These are phyloP conservation scores for Syngnathus rostellatus DNA, from an alignment of 2,797 vertebrate genomes.

Conservation along the genomic window DNA sequence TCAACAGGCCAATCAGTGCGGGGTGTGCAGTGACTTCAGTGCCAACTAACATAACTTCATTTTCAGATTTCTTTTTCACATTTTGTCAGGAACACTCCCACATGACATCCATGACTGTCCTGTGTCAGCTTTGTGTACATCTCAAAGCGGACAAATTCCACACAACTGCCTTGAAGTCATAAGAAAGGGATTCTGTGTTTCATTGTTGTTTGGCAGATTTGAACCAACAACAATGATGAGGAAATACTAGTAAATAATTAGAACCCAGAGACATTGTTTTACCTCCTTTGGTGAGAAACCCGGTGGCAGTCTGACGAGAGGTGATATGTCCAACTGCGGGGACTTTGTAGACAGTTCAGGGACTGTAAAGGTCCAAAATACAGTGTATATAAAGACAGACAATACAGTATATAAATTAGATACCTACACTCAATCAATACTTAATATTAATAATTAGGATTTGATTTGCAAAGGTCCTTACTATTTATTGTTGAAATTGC, in stretches of 20 bases:
- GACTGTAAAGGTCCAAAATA: constrained; percentile 67
- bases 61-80: no score
- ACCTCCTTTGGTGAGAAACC: constrained; percentile 42
- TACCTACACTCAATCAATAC: not conserved
- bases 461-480: no score
- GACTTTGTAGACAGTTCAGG: constrained; percentile 53
- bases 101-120: constrained; percentile 11
- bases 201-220: not conserved
- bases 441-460: not conserved
- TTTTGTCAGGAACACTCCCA: not conserved
- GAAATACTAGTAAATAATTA: not conserved
- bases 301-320: constrained; percentile 51
- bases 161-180: not conserved
- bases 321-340: constrained; percentile 44
- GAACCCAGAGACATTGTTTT: constrained; percentile 1
- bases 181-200: not conserved
- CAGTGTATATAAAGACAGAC: no score
- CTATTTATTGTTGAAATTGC: not conserved
- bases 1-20: no score
- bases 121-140: constrained; percentile 11
- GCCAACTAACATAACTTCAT: not conserved
- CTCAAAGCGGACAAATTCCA: constrained; percentile 28
- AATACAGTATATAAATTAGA: not conserved
- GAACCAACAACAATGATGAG: not conserved
- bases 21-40: not conserved